phyloP scores from a whole-genome alignment of 1,140 invertebrate genomes.

The Hyposmocoma kahamanoa region DNA sequence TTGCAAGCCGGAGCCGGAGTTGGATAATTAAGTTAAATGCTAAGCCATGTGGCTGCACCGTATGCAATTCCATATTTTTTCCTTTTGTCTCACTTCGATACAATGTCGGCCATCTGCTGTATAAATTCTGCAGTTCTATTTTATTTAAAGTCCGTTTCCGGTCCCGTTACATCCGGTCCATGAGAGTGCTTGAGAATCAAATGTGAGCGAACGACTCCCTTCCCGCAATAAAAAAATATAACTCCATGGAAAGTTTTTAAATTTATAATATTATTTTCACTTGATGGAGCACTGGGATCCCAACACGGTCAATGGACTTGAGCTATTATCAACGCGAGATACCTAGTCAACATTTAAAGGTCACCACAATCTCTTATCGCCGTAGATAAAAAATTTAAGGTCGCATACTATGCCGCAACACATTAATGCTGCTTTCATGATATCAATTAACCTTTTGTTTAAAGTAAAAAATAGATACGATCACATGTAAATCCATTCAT shows the following conservation, averaged over 20 bases:
- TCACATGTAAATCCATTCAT: conserved; percentile 1
- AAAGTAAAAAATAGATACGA: no score
- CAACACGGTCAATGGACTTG: conserved; percentile 62
- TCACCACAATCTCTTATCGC: conserved; percentile 61
- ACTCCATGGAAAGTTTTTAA: conserved; percentile 26
- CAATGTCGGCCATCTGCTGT: conserved; percentile 40
- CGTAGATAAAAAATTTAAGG: conserved; percentile 54
- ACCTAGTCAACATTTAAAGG: conserved; percentile 60
- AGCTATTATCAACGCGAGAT: conserved; percentile 46
- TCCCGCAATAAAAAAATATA: conserved; percentile 14
- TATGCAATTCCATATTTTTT: conserved; percentile 24
- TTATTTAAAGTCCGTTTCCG: conserved; percentile 42
- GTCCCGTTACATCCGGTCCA: conserved; percentile 52
- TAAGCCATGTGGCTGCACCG: conserved; percentile 18
- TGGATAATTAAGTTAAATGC: conserved; percentile 26
- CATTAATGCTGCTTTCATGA: conserved; percentile 1
- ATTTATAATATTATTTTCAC: conserved; percentile 7
- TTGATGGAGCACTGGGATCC: conserved; percentile 10
- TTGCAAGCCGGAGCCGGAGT: conserved; percentile 9
- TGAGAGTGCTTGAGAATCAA: conserved; percentile 40
- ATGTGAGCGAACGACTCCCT: conserved; percentile 22
- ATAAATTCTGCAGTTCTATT: conserved; percentile 33
- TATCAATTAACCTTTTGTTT: neutral
- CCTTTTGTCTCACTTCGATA: conserved; percentile 28
- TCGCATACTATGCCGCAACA: conserved; percentile 44